Base-by-base conservation (phyloP, 2,888 invertebrate genomes). In the Xanthia icteritia region DNA sequence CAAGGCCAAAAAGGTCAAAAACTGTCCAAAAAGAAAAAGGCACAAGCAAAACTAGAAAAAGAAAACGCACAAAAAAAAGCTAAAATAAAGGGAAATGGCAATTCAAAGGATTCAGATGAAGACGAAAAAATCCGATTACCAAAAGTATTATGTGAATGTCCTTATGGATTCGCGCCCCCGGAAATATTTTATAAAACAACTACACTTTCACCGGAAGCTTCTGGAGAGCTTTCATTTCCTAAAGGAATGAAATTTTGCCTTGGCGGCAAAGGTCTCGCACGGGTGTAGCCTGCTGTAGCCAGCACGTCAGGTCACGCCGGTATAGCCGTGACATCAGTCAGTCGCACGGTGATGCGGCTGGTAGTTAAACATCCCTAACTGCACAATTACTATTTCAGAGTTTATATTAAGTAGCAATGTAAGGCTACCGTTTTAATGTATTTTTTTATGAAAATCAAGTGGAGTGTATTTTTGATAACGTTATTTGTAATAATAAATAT, bases 161-260 rank as follows among this genome's bases (percentile, higher is more conserved):
- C 68, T 6, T 80, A 75, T 15, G 72, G 42, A n/a, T 20, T n/a
- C 13, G 6, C 31, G 23, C n/a, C 61, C 17, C 39, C 39, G 0
- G 56, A 48, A 23, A 75, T 63, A n/a, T 23, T 36, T 54, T 39
- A 75, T 5, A 54, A 48, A 39, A 73, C 64, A 6, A 51, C 70
- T 17, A 70, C n/a, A 6, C 2, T 27, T 36, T 23, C 20, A 20
- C 45, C 72, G 5, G 42, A 56, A 1, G 27, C n/a, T n/a, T 58
- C 78, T 61, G n/a, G n/a, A n/a, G n/a, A n/a, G n/a, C n/a, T n/a
- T n/a, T n/a, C n/a, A n/a, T n/a, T n/a, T n/a, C n/a, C 54, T n/a
- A 84, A 80, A 82, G 91, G 91, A 5, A 78, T 92, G 0, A 92
- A 92, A 81, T 54, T 93, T 48, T 79, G 84, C 27, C 83, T 93